Evolutionary conservation across 2,797 vertebrate genomes (phyloP).

Genomic region (Sebastes melanostomus): DNA sequence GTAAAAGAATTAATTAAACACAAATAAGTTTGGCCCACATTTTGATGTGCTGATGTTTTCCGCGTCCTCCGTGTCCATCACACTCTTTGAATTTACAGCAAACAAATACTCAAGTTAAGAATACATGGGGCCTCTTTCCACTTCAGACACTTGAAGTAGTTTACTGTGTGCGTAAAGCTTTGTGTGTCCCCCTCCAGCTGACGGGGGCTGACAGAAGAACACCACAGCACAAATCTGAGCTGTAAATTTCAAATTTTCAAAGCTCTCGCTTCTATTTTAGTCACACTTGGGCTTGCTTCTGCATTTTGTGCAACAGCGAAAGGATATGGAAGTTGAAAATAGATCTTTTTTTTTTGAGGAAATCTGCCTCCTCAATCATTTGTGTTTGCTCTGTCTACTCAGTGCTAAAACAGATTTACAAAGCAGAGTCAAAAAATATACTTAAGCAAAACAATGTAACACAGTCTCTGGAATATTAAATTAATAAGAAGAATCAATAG

Average conservation of each 20-base stretch:
- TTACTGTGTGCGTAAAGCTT: conserved; percentile 17
- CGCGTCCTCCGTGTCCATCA: neutral
- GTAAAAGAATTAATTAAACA: conserved; percentile 23
- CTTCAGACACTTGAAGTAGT: conserved; percentile 35
- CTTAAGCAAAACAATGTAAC: neutral
- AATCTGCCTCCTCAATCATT: conserved; percentile 1
- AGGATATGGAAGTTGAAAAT: conserved; percentile 37
- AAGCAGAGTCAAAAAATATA: neutral
- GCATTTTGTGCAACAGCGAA: conserved; percentile 28
- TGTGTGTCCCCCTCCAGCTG: conserved; percentile 8
- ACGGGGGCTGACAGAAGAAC: neutral
- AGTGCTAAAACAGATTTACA: neutral
- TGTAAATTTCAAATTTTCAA: conserved; percentile 28
- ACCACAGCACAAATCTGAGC: conserved; percentile 14
- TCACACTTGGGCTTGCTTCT: conserved; percentile 27
- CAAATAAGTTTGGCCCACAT: neutral
- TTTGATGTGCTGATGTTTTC: conserved; percentile 9
- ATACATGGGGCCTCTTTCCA: conserved; percentile 10
- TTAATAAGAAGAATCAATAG: neutral
- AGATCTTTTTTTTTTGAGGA: neutral
- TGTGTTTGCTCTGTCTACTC: neutral
- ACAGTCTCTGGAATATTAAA: neutral
- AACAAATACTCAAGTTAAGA: conserved; percentile 18
- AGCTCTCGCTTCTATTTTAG: conserved; percentile 26
- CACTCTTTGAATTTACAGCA: conserved; percentile 18